Evolutionary conservation across 2,888 invertebrate species (phyloP).

Genomic region (Drosophila merina): DNA sequence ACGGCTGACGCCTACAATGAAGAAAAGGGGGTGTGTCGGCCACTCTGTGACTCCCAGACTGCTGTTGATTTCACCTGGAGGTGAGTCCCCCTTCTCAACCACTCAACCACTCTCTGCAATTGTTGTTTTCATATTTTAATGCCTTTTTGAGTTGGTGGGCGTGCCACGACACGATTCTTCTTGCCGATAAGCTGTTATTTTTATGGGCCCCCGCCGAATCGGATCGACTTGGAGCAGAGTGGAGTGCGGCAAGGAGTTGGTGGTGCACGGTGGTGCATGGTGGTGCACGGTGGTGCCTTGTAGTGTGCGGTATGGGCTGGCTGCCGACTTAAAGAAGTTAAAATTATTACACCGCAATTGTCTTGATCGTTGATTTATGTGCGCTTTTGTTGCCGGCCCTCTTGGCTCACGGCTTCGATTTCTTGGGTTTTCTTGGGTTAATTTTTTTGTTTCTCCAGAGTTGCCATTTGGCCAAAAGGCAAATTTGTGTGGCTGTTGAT

Average conservation of each 20-base stretch:
- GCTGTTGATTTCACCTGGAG: constrained; percentile 76
- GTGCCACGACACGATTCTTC: constrained; percentile 83
- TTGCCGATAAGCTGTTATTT: constrained; percentile 83
- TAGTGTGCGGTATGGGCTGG: constrained; percentile 64
- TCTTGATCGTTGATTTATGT: constrained; percentile 77
- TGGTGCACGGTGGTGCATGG: background rate
- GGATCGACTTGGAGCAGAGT: constrained; percentile 32
- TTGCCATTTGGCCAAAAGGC: constrained; percentile 41
- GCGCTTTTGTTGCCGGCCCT: constrained; percentile 63
- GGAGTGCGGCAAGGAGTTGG: background rate
- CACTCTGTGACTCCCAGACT: constrained; percentile 46
- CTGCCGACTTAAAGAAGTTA: constrained; percentile 72
- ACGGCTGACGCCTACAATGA: constrained; percentile 61
- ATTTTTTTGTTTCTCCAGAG: constrained; percentile 3
- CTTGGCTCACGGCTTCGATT: constrained; percentile 17
- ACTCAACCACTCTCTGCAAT: constrained; percentile 42
- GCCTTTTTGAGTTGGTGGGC: constrained; percentile 79
- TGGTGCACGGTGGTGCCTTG: constrained; percentile 2
- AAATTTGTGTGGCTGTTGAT: constrained; percentile 56
- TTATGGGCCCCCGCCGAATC: constrained; percentile 80
- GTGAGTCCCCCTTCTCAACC: constrained; percentile 29
- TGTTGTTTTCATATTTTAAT: constrained; percentile 75
- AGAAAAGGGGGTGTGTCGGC: constrained; percentile 50
- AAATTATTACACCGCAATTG: constrained; percentile 78
- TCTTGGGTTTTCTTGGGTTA: background rate